Evolutionary conservation across 2,797 vertebrate species (phyloP).

Genomic region (Scolopax bukidnonensis): DNA sequence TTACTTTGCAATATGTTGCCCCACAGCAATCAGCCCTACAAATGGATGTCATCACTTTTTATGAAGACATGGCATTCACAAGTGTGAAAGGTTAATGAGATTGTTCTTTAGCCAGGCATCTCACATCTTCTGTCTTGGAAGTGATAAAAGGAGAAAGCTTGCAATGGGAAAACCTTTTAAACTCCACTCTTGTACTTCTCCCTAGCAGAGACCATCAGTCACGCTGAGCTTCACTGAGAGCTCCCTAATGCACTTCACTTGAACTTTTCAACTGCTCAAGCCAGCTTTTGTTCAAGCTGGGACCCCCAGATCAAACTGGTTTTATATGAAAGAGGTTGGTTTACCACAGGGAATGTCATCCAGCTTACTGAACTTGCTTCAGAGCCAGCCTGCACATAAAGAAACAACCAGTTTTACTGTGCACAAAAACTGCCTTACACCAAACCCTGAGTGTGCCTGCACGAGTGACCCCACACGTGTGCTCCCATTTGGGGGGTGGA

Average conservation of each 20-base stretch:
- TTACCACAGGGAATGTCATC: not conserved
- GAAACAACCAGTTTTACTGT: not conserved
- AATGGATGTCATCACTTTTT: not conserved
- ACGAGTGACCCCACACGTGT: fast-evolving
- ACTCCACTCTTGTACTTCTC: not conserved
- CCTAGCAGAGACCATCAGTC: not conserved
- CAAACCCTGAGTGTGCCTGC: not conserved
- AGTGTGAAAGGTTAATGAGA: not conserved
- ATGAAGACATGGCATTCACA: not conserved
- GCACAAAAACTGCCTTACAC: not conserved
- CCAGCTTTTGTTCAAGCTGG: not conserved
- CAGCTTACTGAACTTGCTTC: not conserved
- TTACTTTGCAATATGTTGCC: not conserved
- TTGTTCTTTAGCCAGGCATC: not conserved
- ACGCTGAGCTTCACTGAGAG: not conserved
- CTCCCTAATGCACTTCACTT: not conserved
- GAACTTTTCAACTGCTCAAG: not conserved
- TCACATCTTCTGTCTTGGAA: not conserved
- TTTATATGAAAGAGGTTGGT: not conserved
- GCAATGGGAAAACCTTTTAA: not conserved
- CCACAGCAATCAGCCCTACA: not conserved
- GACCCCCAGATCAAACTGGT: not conserved
- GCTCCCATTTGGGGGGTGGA: fast-evolving
- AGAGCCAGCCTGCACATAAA: not conserved
- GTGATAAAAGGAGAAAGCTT: not conserved